phyloP scores from a whole-genome alignment of 2,888 invertebrate species.

The Drosophila antonietae region DNA sequence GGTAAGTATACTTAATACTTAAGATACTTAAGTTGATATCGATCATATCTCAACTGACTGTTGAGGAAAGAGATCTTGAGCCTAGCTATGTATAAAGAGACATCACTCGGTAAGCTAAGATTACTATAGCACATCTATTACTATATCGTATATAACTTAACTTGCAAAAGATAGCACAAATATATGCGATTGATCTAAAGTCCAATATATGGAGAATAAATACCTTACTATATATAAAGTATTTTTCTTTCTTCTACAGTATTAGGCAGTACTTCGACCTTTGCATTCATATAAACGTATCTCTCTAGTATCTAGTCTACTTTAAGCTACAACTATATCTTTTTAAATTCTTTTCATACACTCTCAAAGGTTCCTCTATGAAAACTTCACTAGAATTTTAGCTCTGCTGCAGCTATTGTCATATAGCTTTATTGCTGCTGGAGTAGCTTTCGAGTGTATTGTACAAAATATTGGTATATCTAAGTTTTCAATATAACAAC shows the following conservation, averaged over 20 bases:
- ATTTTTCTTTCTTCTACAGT: no score
- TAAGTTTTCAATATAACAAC: neutral
- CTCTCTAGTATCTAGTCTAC: no score
- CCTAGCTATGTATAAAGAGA: neutral
- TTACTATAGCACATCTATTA: neutral
- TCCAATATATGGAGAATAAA: no score
- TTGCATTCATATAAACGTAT: no score
- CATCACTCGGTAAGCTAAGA: neutral
- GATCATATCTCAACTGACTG: neutral
- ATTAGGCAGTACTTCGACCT: no score
- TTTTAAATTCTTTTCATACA: neutral
- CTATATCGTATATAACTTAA: neutral
- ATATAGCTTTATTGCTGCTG: neutral
- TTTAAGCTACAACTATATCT: no score
- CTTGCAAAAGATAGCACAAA: no score
- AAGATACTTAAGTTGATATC: neutral
- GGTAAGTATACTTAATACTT: neutral
- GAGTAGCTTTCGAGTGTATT: neutral
- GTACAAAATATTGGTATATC: neutral
- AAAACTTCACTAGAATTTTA: neutral
- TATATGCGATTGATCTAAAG: no score
- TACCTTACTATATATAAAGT: no score
- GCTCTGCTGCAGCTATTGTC: neutral
- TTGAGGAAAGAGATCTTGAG: neutral
- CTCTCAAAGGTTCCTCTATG: neutral